Conservation (phyloP, 2,888 invertebrate genomes). For the Orthosia cruda region DNA sequence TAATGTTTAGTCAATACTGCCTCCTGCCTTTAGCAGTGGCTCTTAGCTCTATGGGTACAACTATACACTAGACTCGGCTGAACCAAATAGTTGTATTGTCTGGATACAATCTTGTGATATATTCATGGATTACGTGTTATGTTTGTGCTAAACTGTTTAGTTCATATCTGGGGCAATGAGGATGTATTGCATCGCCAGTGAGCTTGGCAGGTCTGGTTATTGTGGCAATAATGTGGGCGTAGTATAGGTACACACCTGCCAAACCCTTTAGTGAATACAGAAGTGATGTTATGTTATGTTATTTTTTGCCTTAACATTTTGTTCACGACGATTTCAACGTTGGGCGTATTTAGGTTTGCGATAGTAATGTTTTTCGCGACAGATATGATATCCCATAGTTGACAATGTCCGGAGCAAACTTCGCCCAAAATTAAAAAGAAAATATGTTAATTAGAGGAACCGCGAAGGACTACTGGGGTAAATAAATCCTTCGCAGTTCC, state of each 20-base stretch:
- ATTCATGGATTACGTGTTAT: conserved; percentile 29
- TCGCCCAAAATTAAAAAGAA: too few relatives aligned
- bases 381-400: too few relatives aligned
- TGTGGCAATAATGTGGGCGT: background rate
- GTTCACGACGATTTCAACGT: background rate
- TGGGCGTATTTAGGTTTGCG: too few relatives aligned
- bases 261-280: background rate
- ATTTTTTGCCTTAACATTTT: too few relatives aligned
- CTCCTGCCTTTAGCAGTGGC: background rate
- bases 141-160: conserved; percentile 20
- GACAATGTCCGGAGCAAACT: too few relatives aligned
- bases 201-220: background rate
- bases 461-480: too few relatives aligned
- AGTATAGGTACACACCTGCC: too few relatives aligned
- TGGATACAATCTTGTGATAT: conserved; percentile 29
- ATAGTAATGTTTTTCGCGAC: too few relatives aligned
- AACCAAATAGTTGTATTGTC: conserved; percentile 55
- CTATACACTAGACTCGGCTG: conserved; percentile 14
- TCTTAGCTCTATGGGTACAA: background rate
- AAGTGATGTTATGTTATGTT: too few relatives aligned
- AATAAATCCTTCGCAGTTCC: too few relatives aligned
- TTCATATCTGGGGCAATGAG: background rate
- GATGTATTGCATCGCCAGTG: background rate
- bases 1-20: too few relatives aligned
- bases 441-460: too few relatives aligned